phyloP scores from a whole-genome alignment of 1,140 invertebrate species.

The Himalopsyche phryganea region DNA sequence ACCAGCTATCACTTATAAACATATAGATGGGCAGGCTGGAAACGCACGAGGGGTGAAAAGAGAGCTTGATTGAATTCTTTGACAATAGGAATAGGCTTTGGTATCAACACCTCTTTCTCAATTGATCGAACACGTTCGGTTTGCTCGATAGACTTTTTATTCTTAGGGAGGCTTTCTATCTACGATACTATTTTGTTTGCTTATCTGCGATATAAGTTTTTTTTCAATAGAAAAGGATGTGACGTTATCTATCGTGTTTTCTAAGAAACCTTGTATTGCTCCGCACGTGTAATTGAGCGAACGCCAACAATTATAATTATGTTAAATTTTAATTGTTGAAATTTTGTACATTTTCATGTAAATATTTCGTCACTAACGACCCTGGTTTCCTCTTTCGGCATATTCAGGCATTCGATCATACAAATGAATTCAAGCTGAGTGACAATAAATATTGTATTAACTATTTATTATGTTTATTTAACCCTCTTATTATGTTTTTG shows the following conservation, averaged over 20 bases:
- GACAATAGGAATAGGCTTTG: conserved; percentile 20
- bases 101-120: conserved; percentile 16
- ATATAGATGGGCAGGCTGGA: conserved; percentile 5
- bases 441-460: no score
- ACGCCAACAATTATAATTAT: no score
- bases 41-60: conserved; percentile 9
- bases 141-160: conserved; percentile 23
- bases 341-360: no score
- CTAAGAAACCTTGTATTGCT: conserved; percentile 12
- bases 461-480: no score
- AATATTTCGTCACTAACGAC: no score
- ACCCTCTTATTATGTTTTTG: no score
- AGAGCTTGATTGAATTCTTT: conserved; percentile 29
- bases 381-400: no score
- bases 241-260: not conserved
- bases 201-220: conserved; percentile 22
- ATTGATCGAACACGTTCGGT: conserved; percentile 29
- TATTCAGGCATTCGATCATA: no score
- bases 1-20: conserved; percentile 5
- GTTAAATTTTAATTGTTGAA: no score
- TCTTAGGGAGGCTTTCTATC: conserved; percentile 2
- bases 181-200: conserved; percentile 25
- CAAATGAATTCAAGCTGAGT: no score
- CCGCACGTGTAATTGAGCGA: no score
- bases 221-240: not conserved